A percentile compares a stretch with the other conserved stretches of the same genome.
phyloP scores from a whole-genome alignment of 2,888 invertebrate genomes.

The Ctena decussata region DNA sequence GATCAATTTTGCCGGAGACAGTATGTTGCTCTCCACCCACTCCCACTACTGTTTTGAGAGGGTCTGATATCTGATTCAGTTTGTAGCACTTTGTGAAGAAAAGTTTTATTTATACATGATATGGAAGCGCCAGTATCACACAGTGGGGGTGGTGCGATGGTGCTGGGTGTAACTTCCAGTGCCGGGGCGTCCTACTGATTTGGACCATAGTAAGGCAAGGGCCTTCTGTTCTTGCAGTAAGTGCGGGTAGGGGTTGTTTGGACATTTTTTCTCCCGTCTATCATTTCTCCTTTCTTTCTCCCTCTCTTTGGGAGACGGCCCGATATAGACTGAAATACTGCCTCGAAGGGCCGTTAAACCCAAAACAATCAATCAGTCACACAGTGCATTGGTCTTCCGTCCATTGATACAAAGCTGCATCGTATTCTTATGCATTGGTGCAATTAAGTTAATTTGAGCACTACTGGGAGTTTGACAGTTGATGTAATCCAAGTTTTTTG shows the following conservation, averaged over 20 bases:
- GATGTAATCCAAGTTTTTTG: background rate
- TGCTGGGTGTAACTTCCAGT: no score
- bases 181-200: no score
- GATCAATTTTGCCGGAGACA: conserved; percentile 13
- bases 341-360: no score
- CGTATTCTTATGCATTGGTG: background rate
- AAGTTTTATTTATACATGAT: background rate
- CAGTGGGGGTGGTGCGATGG: no score
- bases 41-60: background rate
- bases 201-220: no score
- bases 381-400: background rate
- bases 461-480: background rate
- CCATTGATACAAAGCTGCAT: background rate
- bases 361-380: no score
- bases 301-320: no score
- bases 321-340: no score
- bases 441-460: background rate
- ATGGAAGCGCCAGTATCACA: background rate
- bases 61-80: background rate
- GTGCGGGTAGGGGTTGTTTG: no score
- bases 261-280: no score
- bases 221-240: no score
- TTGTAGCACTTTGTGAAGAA: background rate
- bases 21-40: background rate
- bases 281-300: no score